phyloP scores from a whole-genome alignment of 2,888 invertebrate species.

The Seladonia tumulorum region DNA sequence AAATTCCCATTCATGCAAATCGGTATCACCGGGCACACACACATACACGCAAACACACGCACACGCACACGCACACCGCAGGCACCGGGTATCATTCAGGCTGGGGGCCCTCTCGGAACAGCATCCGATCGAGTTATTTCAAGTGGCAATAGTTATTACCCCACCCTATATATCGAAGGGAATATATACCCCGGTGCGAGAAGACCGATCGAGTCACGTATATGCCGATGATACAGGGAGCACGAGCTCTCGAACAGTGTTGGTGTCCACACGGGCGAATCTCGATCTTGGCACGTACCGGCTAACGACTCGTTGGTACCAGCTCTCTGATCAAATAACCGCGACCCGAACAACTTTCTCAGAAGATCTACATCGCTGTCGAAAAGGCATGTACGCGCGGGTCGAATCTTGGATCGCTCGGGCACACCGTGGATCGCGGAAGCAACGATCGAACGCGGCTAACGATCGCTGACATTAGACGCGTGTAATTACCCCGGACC shows the following conservation, averaged over 20 bases:
- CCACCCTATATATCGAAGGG: conserved; percentile 58
- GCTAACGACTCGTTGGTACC: conserved; percentile 71
- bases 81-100: conserved; percentile 40
- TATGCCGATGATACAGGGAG: conserved; percentile 41
- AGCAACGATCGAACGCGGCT: conserved; percentile 32
- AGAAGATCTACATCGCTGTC: conserved; percentile 40
- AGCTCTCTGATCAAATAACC: conserved; percentile 72
- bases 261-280: conserved; percentile 58
- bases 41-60: too few species aligned
- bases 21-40: conserved; percentile 39
- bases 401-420: background rate
- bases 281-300: conserved; percentile 70
- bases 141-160: conserved; percentile 62
- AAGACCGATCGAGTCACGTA: conserved; percentile 52
- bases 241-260: conserved; percentile 32
- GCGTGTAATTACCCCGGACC: conserved; percentile 32
- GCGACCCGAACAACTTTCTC: conserved; percentile 65
- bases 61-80: background rate
- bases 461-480: conserved; percentile 42
- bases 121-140: conserved; percentile 51
- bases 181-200: conserved; percentile 44
- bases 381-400: conserved; percentile 44
- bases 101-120: conserved; percentile 10
- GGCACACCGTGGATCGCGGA: conserved; percentile 21
- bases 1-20: conserved; percentile 55